Percentiles rank a stretch among this genome's conserved stretches.
Conservation (phyloP, 2,113 vertebrate genomes). For the Erpornis zantholeuca region DNA sequence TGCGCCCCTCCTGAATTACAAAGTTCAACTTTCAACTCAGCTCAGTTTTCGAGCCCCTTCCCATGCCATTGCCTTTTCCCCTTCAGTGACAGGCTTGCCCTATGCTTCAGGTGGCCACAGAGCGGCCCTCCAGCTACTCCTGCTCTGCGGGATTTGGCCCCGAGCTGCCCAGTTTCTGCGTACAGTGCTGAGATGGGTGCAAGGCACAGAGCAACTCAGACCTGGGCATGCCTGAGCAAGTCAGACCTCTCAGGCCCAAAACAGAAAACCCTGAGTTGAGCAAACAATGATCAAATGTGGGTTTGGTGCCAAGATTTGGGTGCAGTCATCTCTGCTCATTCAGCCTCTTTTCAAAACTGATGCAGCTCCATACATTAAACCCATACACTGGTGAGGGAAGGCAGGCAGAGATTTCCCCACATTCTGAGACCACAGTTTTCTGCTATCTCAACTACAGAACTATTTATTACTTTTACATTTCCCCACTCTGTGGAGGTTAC, state of each 20-base stretch:
- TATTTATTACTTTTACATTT: not conserved
- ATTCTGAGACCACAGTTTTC: not conserved
- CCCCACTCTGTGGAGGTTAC: not conserved
- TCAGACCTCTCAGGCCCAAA: not conserved
- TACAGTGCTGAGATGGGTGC: not conserved
- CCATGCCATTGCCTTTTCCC: not conserved
- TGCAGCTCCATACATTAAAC: not conserved
- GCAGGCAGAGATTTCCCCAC: not conserved
- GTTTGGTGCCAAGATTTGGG: rapidly evolving
- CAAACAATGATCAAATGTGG: not conserved
- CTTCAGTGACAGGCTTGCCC: not conserved
- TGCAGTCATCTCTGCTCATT: not conserved
- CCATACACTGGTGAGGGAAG: not conserved
- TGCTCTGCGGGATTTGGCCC: not conserved
- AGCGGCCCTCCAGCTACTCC: not conserved
- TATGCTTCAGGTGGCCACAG: not conserved
- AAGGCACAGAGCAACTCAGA: not conserved
- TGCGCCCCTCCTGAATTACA: not conserved
- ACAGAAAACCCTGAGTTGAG: not conserved
- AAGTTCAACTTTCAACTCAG: not conserved
- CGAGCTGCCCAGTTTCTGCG: not conserved
- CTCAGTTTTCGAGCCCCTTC: not conserved
- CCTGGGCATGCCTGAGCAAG: not conserved
- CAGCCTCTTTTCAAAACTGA: not conserved
- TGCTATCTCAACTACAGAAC: not conserved